Conservation (phyloP, 2,113 vertebrate species). For the Spizaetus ornatus region DNA sequence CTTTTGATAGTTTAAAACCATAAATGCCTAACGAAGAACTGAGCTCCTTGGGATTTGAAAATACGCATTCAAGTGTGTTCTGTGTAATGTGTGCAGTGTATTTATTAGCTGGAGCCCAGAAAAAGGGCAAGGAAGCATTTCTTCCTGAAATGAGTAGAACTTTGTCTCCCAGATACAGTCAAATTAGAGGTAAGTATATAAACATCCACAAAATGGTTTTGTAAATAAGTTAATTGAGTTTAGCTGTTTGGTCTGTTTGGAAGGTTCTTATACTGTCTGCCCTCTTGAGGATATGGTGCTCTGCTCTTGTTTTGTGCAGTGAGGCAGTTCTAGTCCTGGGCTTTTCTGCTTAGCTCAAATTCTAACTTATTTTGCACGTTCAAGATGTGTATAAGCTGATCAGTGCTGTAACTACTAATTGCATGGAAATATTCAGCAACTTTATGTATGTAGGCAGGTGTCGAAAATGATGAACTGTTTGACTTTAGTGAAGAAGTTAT, state of each 20-base stretch:
- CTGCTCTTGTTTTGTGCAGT: neutral
- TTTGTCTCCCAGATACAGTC: neutral
- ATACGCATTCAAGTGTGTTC: fast-evolving
- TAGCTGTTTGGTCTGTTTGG: neutral
- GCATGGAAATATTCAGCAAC: neutral
- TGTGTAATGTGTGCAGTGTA: neutral
- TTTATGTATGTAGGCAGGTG: neutral
- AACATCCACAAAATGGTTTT: neutral
- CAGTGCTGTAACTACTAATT: neutral
- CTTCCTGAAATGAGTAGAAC: neutral
- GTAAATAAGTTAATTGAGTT: neutral
- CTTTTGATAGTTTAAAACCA: neutral
- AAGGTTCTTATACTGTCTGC: neutral
- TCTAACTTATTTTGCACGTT: neutral
- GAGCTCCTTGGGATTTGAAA: neutral
- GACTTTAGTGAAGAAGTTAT: neutral
- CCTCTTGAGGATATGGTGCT: neutral
- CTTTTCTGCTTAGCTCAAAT: neutral
- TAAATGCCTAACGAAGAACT: neutral
- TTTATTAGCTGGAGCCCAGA: neutral
- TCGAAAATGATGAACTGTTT: neutral
- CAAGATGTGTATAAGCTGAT: neutral
- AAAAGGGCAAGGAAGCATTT: neutral
- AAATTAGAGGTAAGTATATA: neutral
- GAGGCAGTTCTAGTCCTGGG: neutral